Percentiles rank a stretch among this genome's conserved stretches.
These are phyloP conservation scores for Cydia amplana DNA, from an alignment of 1,140 invertebrate species.

Conservation along the genomic window DNA sequence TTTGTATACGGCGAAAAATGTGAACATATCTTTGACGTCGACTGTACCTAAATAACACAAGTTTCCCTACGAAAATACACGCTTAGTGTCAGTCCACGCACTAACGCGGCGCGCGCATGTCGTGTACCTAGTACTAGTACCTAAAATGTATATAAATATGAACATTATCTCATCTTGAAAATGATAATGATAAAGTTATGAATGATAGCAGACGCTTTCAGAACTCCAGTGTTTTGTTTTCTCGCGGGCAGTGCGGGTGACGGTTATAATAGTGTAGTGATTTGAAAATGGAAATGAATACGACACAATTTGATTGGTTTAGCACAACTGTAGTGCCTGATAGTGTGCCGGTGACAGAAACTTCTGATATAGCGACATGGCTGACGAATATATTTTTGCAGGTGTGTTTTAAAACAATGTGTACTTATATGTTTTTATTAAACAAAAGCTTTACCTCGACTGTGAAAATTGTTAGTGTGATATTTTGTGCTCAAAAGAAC, in stretches of 20 bases:
- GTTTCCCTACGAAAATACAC: constrained; percentile 19
- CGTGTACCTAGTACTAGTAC: too few species aligned
- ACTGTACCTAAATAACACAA: constrained; percentile 17
- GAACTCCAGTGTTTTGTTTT: constrained; percentile 27
- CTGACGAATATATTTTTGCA: constrained; percentile 54
- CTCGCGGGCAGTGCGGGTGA: background rate
- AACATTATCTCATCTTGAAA: constrained; percentile 27
- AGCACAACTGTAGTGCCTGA: constrained; percentile 26
- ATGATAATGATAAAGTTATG: constrained; percentile 22
- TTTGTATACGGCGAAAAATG: too few species aligned
- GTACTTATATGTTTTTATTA: background rate
- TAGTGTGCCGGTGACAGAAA: constrained; percentile 31
- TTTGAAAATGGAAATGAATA: constrained; percentile 21
- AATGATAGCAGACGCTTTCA: background rate
- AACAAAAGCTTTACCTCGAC: background rate
- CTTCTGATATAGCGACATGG: constrained; percentile 53
- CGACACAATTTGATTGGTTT: constrained; percentile 2
- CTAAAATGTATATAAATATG: background rate
- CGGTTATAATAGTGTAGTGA: constrained; percentile 2
- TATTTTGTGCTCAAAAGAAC: too few species aligned
- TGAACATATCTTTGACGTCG: too few species aligned
- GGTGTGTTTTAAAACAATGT: constrained; percentile 47
- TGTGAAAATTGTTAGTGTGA: background rate
- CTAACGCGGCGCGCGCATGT: background rate
- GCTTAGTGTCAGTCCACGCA: background rate